Evolutionary conservation across 1,140 invertebrate genomes (phyloP).

Genomic region (Rhynchophorus ferrugineus): DNA sequence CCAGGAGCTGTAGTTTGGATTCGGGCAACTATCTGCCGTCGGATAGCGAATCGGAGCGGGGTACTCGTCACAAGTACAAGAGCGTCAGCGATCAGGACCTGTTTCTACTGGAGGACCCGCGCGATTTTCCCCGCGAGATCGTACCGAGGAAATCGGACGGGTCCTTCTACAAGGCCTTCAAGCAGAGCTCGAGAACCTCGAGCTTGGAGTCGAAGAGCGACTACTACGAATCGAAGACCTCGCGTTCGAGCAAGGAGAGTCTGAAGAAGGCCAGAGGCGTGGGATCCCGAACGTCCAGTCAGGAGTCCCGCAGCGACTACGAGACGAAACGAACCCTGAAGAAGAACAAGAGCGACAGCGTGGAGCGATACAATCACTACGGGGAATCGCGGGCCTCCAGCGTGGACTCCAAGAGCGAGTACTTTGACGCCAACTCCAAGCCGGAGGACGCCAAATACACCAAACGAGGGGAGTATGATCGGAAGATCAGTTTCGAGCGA

Average conservation of each 20-base stretch:
- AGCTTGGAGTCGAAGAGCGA: slow-evolving; percentile 61
- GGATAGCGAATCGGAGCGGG: slow-evolving; percentile 54
- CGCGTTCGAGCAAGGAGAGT: slow-evolving; percentile 55
- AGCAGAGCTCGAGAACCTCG: slow-evolving; percentile 53
- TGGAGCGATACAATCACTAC: slow-evolving; percentile 21
- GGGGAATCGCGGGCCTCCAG: slow-evolving; percentile 48
- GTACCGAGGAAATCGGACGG: slow-evolving; percentile 59
- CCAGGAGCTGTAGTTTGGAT: slow-evolving; percentile 57
- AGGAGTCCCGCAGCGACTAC: slow-evolving; percentile 57
- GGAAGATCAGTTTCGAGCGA: slow-evolving; percentile 38
- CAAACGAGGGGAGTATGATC: slow-evolving; percentile 34
- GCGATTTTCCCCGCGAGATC: slow-evolving; percentile 58
- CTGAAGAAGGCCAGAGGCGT: slow-evolving; percentile 44
- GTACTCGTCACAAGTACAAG: slow-evolving; percentile 50
- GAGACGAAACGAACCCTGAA: slow-evolving; percentile 43
- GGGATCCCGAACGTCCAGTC: slow-evolving; percentile 53
- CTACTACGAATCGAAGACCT: slow-evolving; percentile 55
- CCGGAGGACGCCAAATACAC: slow-evolving; percentile 27
- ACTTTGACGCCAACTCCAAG: slow-evolving; percentile 37
- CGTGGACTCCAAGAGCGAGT: slow-evolving; percentile 47
- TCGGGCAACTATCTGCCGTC: slow-evolving; percentile 58
- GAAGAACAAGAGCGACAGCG: slow-evolving; percentile 29
- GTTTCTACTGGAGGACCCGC: slow-evolving; percentile 58
- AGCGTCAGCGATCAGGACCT: slow-evolving; percentile 55
- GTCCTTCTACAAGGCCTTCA: slow-evolving; percentile 58